Evolutionary conservation across 1,140 invertebrate genomes (phyloP), one percentile per base, ranked within the genome.

Genomic region (Drosophila melanica): DNA sequence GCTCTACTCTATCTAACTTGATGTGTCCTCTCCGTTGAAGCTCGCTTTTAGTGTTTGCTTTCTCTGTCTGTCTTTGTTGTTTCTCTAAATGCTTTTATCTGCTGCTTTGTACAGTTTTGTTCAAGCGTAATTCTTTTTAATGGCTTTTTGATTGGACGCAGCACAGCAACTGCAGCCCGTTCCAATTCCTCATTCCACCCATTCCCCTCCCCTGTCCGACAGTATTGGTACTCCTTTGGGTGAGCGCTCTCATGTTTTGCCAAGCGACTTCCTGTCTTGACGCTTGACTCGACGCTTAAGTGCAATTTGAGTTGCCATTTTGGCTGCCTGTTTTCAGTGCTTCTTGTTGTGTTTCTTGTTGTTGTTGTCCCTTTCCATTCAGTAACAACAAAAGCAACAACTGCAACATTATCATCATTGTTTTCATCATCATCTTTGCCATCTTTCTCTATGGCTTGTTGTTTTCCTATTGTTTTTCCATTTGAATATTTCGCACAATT

Each of bases 121-220:
- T 86, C 80, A 85, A 85, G 89, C 78, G 84, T 75, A 90, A 90
- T 90, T 89, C 85, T 90, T 90, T 90, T 90, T 90, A 90, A 90
- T 90, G 89, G 89, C 85, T 89, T 90, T 90, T 90, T 90, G 89
- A 90, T 90, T 90, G 89, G 86, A 84, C 80, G 77, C 55, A 81
- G 48, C 66, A 67, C 35, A 66, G 44, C 37, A 62, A 68, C 60
- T 66, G 69, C 50, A 70, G 53, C 30, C 48, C 18, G 41, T 35
- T 62, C 27, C n/a, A 6, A 10, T 35, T 14, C 20, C 1, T 10
- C 20, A 23, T 41, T 23, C 14, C 16, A 11, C 3, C 4, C 33
- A 30, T 20, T 33, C n/a, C 18, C 33, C n/a, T 6, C 20, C 27
- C 33, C 6, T 64, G n/a, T 18, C 16, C 45, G 45, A 45, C 73